Conservation (phyloP, 2,888 invertebrate species). For the Elysia crispata region DNA sequence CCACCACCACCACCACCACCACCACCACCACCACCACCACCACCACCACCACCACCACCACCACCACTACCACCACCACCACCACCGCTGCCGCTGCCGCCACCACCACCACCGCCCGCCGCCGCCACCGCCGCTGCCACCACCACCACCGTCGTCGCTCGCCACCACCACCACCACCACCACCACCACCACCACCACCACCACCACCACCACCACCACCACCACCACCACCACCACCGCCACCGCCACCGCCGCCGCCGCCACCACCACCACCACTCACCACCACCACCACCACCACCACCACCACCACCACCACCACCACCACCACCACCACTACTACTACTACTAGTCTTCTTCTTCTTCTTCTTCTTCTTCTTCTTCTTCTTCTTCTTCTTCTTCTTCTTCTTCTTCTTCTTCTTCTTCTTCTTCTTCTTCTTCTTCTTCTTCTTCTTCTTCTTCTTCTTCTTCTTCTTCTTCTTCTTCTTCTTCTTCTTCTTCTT, state of each 20-base stretch:
- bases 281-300: constrained; percentile 1
- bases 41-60: background rate
- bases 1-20: background rate
- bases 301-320: background rate
- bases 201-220: background rate
- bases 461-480: background rate
- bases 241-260: background rate
- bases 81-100: constrained; percentile 6
- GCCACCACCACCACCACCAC: background rate
- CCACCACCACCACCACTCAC: constrained; percentile 15
- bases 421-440: background rate
- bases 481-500: background rate
- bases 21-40: background rate
- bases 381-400: background rate
- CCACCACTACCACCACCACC: constrained; percentile 2
- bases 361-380: background rate
- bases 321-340: background rate
- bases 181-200: background rate
- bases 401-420: background rate
- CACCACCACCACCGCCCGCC: constrained; percentile 7
- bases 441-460: background rate
- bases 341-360: background rate
- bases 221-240: background rate
- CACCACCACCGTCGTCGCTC: background rate
- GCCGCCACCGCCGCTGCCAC: background rate